Base-by-base conservation (phyloP, 2,888 invertebrate genomes). In the Dione vanillae region DNA sequence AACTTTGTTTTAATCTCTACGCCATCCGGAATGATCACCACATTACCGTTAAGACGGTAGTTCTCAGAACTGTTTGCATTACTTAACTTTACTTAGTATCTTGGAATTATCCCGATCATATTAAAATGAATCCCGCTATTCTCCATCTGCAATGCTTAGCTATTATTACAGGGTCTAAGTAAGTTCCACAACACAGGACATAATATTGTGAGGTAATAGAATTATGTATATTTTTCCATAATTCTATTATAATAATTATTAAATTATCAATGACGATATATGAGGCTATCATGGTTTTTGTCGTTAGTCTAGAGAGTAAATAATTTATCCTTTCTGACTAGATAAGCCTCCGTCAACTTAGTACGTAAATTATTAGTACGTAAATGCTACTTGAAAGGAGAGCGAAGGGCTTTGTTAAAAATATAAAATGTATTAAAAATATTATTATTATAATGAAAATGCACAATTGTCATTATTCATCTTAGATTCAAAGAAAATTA, bases 1-100 rank as follows among this genome's bases (percentile, higher is more conserved):
- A 85, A 88, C 87, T 86, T 85, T 83, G 83, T 86, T 87, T 87
- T 86, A 87, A 88, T 88, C 85, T 83, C 76, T 77, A 73, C 68
- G 76, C 70, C 71, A 69, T 66, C 67, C 67, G 74, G 70, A 72
- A 79, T 81, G 82, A 85, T 85, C 82, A 82, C 82, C 74, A 74
- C 78, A 79, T 80, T 80, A 84, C 85, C 83, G 83, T 84, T 85
- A 84, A 85, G 81, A 81, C 79, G 80, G 84, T 83, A 84, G 84
- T 85, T 82, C 80, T 80, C 79, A 77, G 83, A 84, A 84, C 78
- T 76, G 77, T 77, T 78, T 77, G 78, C 77, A 76, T 79, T 78
- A 77, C 77, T 73, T 73, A 66, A 74, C 77, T 79, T 78, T 77
- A 78, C 79, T 78, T 78, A 76, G 78, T 78, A 81, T 78, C 77